Evolutionary conservation across 2,797 vertebrate genomes (phyloP).

Genomic region (Anisognathus igniventris): DNA sequence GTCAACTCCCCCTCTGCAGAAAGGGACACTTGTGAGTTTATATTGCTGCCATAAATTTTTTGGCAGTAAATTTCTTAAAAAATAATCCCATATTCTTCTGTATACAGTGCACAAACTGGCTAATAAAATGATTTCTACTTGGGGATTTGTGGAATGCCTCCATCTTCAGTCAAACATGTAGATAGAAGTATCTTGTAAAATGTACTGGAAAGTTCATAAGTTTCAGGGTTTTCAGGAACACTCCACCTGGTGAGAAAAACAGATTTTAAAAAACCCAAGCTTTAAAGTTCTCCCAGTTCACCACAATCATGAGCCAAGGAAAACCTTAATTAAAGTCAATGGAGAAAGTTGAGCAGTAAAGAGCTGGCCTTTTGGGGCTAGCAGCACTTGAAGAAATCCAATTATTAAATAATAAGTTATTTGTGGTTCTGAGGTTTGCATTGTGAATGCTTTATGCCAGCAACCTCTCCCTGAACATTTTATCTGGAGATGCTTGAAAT

Average conservation of each 20-base stretch:
- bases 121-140: conserved; percentile 74
- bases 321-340: conserved; percentile 54
- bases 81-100: conserved; percentile 76
- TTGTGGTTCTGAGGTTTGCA: conserved; percentile 21
- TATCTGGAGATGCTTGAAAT: background rate
- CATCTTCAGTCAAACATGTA: conserved; percentile 65
- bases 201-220: conserved; percentile 62
- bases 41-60: conserved; percentile 82
- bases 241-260: conserved; percentile 64
- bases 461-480: background rate
- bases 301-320: conserved; percentile 30
- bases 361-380: conserved; percentile 18
- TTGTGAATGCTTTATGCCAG: background rate
- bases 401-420: conserved; percentile 29
- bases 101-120: conserved; percentile 69
- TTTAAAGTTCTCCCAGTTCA: conserved; percentile 30
- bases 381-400: conserved; percentile 2
- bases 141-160: conserved; percentile 75
- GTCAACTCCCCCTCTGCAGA: conserved; percentile 72
- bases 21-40: conserved; percentile 76
- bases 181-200: conserved; percentile 57
- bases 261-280: background rate
- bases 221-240: conserved; percentile 50
- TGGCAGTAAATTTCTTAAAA: conserved; percentile 76
- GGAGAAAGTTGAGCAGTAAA: conserved; percentile 41